phyloP scores from a whole-genome alignment of 1,140 invertebrate species.

The Saccostrea echinata region DNA sequence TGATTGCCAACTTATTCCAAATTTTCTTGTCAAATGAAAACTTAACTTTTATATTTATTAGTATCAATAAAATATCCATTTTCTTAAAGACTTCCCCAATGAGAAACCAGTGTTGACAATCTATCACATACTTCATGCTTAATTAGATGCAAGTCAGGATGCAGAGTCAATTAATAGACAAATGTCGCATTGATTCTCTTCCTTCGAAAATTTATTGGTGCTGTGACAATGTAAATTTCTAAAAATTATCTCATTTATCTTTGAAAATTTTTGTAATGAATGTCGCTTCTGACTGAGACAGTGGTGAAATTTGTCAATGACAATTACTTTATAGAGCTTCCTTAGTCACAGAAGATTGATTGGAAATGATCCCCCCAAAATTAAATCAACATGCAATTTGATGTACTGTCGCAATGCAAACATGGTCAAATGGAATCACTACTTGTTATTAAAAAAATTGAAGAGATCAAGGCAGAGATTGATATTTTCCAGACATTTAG shows the following conservation, averaged over 20 bases:
- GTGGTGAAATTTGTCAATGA: background rate
- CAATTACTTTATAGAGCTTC: background rate
- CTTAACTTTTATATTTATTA: background rate
- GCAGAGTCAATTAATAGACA: background rate
- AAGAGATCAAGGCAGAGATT: slow-evolving; percentile 1
- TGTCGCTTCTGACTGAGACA: background rate
- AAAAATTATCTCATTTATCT: background rate
- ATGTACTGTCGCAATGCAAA: slow-evolving; percentile 6
- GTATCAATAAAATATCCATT: background rate
- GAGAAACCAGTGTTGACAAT: slow-evolving; percentile 3
- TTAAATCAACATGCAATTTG: slow-evolving; percentile 10
- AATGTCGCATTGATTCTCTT: slow-evolving; percentile 9
- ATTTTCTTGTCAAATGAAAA: background rate
- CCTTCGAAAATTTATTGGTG: background rate
- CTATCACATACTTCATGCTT: slow-evolving; percentile 3
- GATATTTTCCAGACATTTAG: background rate
- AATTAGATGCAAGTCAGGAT: background rate
- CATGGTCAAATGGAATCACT: background rate
- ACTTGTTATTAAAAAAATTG: slow-evolving; percentile 11
- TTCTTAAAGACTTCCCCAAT: background rate
- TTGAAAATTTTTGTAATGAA: background rate
- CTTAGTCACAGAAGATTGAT: background rate
- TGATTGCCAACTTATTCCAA: background rate
- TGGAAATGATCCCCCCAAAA: background rate
- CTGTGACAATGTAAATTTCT: background rate